Conservation (phyloP, 37 sponge, comb jelly and placozoan species). For the Hexactinellida sp. region DNA sequence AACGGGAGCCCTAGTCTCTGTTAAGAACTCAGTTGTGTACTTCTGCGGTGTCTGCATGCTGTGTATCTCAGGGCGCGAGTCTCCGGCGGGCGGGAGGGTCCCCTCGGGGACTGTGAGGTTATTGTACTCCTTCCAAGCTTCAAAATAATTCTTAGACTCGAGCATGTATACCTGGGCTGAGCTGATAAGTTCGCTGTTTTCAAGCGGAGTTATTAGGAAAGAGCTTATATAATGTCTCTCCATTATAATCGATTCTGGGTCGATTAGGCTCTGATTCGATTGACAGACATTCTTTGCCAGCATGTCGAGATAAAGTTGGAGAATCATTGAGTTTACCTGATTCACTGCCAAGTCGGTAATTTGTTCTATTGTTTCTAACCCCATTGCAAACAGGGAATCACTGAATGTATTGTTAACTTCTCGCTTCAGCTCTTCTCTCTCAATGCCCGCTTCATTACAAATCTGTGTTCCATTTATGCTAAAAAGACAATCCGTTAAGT, state of each 20-base stretch:
- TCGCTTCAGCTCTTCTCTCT: neutral
- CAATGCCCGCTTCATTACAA: neutral
- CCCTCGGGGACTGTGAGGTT: neutral
- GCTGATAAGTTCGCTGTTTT: neutral
- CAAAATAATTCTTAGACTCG: neutral
- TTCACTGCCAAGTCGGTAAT: neutral
- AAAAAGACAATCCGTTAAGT: neutral
- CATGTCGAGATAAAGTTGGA: neutral
- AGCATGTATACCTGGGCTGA: neutral
- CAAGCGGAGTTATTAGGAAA: neutral
- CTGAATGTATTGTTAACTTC: neutral
- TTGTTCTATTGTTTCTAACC: neutral
- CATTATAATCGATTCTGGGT: neutral
- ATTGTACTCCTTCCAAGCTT: neutral
- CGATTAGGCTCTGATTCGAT: neutral
- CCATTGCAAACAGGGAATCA: neutral
- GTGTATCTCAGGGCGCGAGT: neutral
- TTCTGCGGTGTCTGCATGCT: neutral
- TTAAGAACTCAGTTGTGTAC: neutral
- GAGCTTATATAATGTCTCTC: neutral
- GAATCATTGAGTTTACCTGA: neutral
- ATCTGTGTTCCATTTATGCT: neutral
- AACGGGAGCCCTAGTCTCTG: neutral
- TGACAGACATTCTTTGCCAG: neutral
- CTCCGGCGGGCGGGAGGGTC: neutral